Conservation (phyloP, 35 echinoderm and acorn worm genomes). For the Apostichopus japonicus region DNA sequence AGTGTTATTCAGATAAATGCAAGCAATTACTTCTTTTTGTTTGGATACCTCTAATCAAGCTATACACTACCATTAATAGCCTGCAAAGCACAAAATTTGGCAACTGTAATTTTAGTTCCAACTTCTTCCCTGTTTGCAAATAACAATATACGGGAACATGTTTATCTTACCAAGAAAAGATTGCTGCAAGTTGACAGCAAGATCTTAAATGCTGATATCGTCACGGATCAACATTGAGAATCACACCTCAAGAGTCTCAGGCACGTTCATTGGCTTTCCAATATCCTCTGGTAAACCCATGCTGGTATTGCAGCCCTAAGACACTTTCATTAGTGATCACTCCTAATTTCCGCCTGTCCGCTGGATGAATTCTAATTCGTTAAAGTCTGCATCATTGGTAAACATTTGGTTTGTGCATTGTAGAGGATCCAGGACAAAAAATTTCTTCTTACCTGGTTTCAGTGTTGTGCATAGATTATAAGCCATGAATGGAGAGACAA, state of each 20-base stretch:
- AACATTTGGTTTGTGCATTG: background rate
- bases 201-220: background rate
- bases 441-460: background rate
- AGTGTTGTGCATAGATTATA: background rate
- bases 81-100: too few relatives aligned
- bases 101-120: too few relatives aligned
- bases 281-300: background rate
- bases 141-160: too few relatives aligned
- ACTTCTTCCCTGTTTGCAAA: too few relatives aligned
- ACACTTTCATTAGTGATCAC: background rate
- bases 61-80: too few relatives aligned
- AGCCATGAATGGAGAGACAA: background rate
- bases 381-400: background rate
- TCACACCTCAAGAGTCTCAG: background rate
- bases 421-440: background rate
- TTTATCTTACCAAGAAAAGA: too few relatives aligned
- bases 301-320: background rate
- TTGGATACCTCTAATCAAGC: too few relatives aligned
- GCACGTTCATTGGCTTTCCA: constrained; percentile 2
- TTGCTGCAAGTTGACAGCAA: background rate
- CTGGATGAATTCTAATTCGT: background rate
- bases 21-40: too few relatives aligned
- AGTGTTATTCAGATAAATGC: too few relatives aligned
- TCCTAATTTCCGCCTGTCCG: background rate
- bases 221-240: background rate